Base-by-base conservation (phyloP, 2,888 invertebrate species). In the Cheilosia urbana region DNA sequence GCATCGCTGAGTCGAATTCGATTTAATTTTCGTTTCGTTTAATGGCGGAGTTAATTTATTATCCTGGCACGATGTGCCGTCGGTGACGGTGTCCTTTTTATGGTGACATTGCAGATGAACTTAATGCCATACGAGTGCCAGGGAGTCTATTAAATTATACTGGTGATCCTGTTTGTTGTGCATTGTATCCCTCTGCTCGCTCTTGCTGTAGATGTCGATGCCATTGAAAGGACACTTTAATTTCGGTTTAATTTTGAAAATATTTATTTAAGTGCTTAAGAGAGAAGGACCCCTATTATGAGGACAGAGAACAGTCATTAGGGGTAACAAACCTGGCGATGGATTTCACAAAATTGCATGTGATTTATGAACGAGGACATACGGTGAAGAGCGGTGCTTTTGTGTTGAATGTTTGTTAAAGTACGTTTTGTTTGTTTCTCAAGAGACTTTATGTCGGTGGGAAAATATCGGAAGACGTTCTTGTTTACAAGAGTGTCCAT, bases 271-370 rank as follows among this genome's bases (percentile, higher is more conserved):
- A 85, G 85, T 77, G 68, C 76, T 62, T 68, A 66, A 76, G 69
- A 19, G 34, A 45, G 17, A 60, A 81, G 72, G 72, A 81, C 85
- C 85, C 81, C 76, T 81, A 85, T 85, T 85, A 81, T 72, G 62
- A 81, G 80, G 76, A 85, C 81, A 90, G 88, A 90, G 88, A 89
- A 89, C 89, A 90, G 90, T 91, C 91, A 91, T 91, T 91, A 91
- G 90, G 90, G 90, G 89, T 91, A 89, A 91, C 91, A 89, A 92
- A 90, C 91, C 91, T 91, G 91, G 91, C 92, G 91, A 91, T 90
- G 91, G 91, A 91, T 92, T 91, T 90, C 63, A 34, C 62, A 72
- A 78, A 82, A 78, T 87, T 82, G 63, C 82, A 77, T 82, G 77
- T 87, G 87, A 87, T 87, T 87, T 87, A 87, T 87, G 60, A 34